These are phyloP conservation scores for Papilio glaucus DNA, from an alignment of 1,140 invertebrate genomes.

Conservation along the genomic window DNA sequence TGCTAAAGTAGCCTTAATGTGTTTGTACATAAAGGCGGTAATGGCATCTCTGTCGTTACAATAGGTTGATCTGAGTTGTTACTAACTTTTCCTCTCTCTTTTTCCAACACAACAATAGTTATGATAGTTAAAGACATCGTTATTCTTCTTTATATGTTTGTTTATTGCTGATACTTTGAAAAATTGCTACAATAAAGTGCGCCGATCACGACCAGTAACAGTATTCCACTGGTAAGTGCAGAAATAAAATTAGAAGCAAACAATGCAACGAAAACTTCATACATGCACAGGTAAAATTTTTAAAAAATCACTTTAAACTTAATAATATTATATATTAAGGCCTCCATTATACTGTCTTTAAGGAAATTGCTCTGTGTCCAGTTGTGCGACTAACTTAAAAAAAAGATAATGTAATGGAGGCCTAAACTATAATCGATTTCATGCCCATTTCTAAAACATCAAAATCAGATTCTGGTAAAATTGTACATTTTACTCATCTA, in stretches of 20 bases:
- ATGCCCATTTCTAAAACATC: neutral
- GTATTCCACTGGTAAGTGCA: slow-evolving; percentile 32
- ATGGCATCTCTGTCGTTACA: no score
- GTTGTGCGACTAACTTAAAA: neutral
- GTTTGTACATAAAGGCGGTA: neutral
- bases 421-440: neutral
- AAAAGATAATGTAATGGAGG: no score
- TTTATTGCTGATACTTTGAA: neutral
- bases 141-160: neutral
- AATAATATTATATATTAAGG: neutral
- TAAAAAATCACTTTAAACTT: neutral
- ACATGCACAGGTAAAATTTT: slow-evolving; percentile 29
- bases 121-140: no score
- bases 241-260: slow-evolving; percentile 24
- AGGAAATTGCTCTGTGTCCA: neutral
- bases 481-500: no score
- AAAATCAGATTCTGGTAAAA: no score
- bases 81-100: no score
- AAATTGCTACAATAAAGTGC: slow-evolving; percentile 3
- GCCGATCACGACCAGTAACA: slow-evolving; percentile 7
- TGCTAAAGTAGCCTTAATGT: slow-evolving; percentile 8
- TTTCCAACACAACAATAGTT: no score
- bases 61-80: no score
- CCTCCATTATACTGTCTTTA: neutral
- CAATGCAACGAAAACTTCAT: slow-evolving; percentile 28